Base-by-base conservation (phyloP, 1,140 invertebrate species). In the Caerostris darwini region DNA sequence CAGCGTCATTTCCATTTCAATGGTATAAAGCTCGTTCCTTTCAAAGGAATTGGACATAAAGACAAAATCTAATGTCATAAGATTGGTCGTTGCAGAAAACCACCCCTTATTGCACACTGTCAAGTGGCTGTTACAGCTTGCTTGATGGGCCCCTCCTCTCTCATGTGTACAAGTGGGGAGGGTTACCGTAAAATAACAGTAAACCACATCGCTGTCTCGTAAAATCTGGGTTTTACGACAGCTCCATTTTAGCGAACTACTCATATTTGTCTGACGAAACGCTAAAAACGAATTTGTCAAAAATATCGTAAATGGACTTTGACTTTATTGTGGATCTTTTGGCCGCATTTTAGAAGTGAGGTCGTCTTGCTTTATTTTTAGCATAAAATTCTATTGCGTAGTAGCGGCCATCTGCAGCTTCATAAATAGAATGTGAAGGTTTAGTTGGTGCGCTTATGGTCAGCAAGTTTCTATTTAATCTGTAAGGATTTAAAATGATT, bases 141-240 rank as follows among this genome's bases (percentile, higher is more conserved):
- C 6, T 67, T n/a, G 64, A n/a, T 59, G 17, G 3, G 19, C 54
- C n/a, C 56, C 8, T 8, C n/a, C 56, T 34, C 56, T 57, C 56
- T 57, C 34, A 0, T 85, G n/a, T 19, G 14, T 57, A 57, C 3
- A 50, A 53, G 71, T 50, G 71, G 71, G 71, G 71, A 50, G 71
- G 71, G 50, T 77, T 77, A 19, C 69, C 69, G 69, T 77, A 77
- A 77, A 77, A 77, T 77, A 77, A 77, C 71, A 53, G 19, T 77
- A 77, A 77, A 77, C 19, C 34, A 34, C 14, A 77, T 77, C 71
- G 71, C 71, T 12, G 71, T 77, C 71, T 77, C 71, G 71, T 77
- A 77, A 77, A 77, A 77, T 34, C 34, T 3, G 5, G 19, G 34
- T 77, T 77, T 77, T 77, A 77, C 34, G 71, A 50, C 50, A 34